A percentile compares a stretch with the other conserved stretches of the same genome.
These are phyloP conservation scores for Sebastes steindachneri DNA, from an alignment of 2,797 vertebrate genomes.

Conservation along the genomic window DNA sequence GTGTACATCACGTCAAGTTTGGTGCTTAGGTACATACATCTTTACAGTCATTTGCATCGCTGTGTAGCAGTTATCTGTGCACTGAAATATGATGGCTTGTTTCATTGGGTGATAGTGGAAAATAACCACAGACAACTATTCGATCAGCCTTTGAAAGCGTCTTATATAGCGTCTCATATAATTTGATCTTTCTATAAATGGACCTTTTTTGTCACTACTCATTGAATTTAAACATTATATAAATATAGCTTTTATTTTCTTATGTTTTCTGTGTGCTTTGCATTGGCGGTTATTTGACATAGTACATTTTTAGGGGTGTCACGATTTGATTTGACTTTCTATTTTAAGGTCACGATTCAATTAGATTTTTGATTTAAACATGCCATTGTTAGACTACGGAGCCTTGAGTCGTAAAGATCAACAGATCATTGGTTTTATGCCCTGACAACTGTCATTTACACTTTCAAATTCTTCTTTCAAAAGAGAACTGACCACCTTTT, in stretches of 20 bases:
- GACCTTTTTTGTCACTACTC: background rate
- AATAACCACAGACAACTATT: background rate
- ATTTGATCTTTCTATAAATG: background rate
- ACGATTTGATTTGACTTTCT: too few species aligned
- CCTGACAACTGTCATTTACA: too few species aligned
- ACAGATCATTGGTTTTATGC: too few species aligned
- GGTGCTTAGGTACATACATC: background rate
- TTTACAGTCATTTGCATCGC: constrained; percentile 13
- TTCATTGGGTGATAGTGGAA: background rate
- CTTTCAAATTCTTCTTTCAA: too few species aligned
- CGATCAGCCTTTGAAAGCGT: background rate
- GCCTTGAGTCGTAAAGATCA: too few species aligned
- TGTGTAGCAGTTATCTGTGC: constrained; percentile 14
- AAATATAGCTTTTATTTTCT: background rate
- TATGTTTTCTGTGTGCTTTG: background rate
- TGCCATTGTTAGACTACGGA: too few species aligned
- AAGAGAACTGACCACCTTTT: too few species aligned
- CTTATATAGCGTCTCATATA: background rate
- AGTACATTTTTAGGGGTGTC: background rate
- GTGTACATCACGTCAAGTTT: background rate
- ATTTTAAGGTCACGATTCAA: too few species aligned
- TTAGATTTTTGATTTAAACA: too few species aligned
- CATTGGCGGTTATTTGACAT: background rate
- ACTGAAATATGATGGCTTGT: background rate
- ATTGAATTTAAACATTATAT: background rate